Evolutionary conservation across 2,797 vertebrate genomes (phyloP), one percentile per base, ranked within the genome.

Genomic region (Tokudaia tokunoshimensis): DNA sequence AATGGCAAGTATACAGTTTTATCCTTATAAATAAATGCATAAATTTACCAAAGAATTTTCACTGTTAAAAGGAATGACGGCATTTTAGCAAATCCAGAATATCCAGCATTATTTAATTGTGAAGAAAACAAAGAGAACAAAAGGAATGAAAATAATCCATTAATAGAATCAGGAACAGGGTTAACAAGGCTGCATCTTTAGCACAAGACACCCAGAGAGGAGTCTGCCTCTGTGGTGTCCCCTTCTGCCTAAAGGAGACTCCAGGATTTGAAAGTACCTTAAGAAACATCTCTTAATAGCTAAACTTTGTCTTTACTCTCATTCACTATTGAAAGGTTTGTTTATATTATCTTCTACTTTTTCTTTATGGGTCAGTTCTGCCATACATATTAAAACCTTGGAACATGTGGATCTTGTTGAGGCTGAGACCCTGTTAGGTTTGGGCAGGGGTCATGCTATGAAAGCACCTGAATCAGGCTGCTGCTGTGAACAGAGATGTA

Each of bases 1-100:
- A 57, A 52, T 55, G 41, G 4, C 6, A 31, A 11, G 31, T 17
- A 37, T 7, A 81, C 0, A 75, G 6, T 26, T 94, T 79, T 95
- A 20, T 44, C 10, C 50, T 61, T 89, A 76, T 87, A 95, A 92
- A 76, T n/a, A 86, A 89, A 84, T 84, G 1, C 11, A 91, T 44
- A 34, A 4, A 86, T 76, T 94, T 89, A 0, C 29, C 90, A 82
- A 86, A 6, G 1, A 59, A 52, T 87, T 72, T 81, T 96, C 20
- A 94, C 88, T 67, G 44, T n/a, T 94, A 20, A 88, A 81, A 88
- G 37, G 80, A 81, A 74, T 86, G 87, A 57, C 29, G 79, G 74
- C 75, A 13, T 47, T 82, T 88, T 44, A 78, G 15, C 14, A 29
- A 72, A 94, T 59, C 29, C 9, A 20, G 11, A 78, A 86, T 34